Base-by-base conservation (phyloP, 2,113 vertebrate genomes). In the Zapus hudsonius region DNA sequence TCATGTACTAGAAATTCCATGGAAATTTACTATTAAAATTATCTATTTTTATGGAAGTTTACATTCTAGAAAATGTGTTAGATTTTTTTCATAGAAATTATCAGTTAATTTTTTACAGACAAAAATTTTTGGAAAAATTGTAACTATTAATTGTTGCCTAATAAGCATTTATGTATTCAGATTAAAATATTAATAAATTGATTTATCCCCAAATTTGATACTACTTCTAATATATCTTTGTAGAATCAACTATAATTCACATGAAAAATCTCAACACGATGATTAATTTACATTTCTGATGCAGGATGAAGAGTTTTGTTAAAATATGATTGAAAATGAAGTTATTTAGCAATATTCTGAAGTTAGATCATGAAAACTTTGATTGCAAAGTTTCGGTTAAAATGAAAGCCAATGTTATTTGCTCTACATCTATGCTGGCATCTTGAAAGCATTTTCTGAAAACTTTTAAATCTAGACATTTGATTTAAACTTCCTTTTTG, bases 401-500 rank as follows among this genome's bases (percentile, higher is more conserved):
- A 76, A 87, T 27, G 57, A 63, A 70, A 13, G 12, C n/a, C 52
- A 44, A 0, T 63, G 42, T n/a, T 44, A 55, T 40, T 70, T 91
- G 20, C 59, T 76, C 5, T 8, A 3, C 76, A 72, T 78, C 23
- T 83, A 31, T 42, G 44, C 70, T 80, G 31, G 6, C 19, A 72
- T 76, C 57, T 78, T 40, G 29, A 70, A 92, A 66, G 17, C 29
- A 69, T 40, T 73, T 78, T 27, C 22, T 55, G 87, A 93, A 83
- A 67, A 29, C 19, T 47, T 89, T 20, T 74, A 42, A 38, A 38
- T 76, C 59, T 67, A 52, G 73, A 64, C 22, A 74, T 87, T 57
- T 87, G 13, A 74, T 55, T 75, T 84, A 25, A 95, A 87, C n/a
- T 85, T 82, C 42, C 12, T 25, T 55, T 84, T 92, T 92, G 20